phyloP scores from a whole-genome alignment of 2,113 vertebrate species.

The Acanthochromis polyacanthus region DNA sequence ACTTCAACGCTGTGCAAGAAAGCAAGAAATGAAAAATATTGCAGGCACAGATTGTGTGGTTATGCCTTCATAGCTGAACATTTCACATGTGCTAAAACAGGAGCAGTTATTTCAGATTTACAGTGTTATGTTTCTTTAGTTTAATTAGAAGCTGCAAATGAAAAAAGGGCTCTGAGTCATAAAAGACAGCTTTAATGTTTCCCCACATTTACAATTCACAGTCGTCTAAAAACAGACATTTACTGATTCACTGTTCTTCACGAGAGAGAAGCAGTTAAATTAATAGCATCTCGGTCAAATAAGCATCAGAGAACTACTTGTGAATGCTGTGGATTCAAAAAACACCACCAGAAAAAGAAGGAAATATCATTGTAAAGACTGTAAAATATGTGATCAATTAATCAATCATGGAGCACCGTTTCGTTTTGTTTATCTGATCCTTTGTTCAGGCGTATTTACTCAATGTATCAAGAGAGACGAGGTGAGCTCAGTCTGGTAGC shows the following conservation, averaged over 20 bases:
- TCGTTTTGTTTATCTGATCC: constrained; percentile 8
- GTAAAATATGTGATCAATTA: background rate
- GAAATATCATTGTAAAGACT: no score
- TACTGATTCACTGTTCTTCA: constrained; percentile 38
- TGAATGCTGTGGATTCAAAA: background rate
- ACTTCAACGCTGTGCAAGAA: background rate
- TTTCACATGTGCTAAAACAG: constrained; percentile 6
- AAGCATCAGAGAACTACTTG: constrained; percentile 19
- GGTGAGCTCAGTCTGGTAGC: constrained; percentile 29
- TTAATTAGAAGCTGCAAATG: constrained; percentile 20
- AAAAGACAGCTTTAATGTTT: constrained; percentile 41
- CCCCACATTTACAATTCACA: constrained; percentile 49
- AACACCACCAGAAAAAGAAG: constrained; percentile 2
- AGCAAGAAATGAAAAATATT: background rate
- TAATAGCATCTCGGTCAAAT: constrained; percentile 20
- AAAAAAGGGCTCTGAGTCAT: constrained; percentile 6
- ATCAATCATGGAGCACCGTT: background rate
- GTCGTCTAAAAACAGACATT: constrained; percentile 53
- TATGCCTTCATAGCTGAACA: constrained; percentile 16
- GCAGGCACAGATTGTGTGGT: constrained; percentile 3
- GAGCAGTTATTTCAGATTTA: background rate
- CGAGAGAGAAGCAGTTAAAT: constrained; percentile 3
- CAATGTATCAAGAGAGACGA: constrained; percentile 7
- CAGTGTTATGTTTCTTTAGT: constrained; percentile 5
- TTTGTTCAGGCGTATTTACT: constrained; percentile 19